phyloP scores from a whole-genome alignment of 2,113 vertebrate genomes.

The Gallinago paraguaiae region DNA sequence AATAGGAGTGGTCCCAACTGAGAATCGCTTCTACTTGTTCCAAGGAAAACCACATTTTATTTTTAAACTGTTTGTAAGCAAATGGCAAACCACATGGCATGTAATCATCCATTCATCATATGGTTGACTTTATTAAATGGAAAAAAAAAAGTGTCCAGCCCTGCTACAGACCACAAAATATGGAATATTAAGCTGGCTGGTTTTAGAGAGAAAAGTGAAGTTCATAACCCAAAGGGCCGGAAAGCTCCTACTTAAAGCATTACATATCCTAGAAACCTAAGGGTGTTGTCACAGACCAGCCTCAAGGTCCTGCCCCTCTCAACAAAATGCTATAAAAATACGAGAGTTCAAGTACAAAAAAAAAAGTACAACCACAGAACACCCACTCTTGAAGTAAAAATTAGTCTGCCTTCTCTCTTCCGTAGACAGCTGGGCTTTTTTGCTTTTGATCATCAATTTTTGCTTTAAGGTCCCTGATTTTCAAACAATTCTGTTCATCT shows the following conservation, averaged over 20 bases:
- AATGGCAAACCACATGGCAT: background rate
- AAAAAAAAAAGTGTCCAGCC: background rate
- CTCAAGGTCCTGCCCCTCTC: background rate
- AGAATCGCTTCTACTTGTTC: background rate
- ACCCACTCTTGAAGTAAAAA: background rate
- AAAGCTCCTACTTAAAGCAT: background rate
- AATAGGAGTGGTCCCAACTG: background rate
- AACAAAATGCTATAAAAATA: background rate
- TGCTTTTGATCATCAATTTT: background rate
- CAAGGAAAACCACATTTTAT: background rate
- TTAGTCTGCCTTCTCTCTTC: background rate
- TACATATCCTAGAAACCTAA: background rate
- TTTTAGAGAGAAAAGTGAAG: background rate
- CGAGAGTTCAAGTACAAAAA: background rate
- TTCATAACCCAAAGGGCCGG: background rate
- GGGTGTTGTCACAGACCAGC: background rate
- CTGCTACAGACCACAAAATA: background rate
- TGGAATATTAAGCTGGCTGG: background rate
- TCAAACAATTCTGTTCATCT: background rate
- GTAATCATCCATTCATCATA: background rate
- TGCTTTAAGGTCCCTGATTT: background rate
- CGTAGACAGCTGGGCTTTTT: background rate
- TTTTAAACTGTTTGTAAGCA: background rate
- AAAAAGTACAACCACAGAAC: background rate
- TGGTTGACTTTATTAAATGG: background rate